Conservation (phyloP, 2,888 invertebrate species). For the Ophion slaviceki region DNA sequence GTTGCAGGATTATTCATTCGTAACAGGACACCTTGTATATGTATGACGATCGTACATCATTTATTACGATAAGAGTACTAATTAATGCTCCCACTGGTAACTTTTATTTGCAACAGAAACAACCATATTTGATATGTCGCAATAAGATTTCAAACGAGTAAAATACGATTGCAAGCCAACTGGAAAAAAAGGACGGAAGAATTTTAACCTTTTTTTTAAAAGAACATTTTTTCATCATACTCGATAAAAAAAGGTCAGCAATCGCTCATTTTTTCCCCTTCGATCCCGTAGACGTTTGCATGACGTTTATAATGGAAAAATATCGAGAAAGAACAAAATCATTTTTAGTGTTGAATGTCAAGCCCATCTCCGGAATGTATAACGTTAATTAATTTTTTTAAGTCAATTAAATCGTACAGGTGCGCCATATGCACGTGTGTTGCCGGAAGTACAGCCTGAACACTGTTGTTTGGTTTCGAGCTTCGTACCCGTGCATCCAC, state of each 20-base stretch:
- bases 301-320: not conserved
- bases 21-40: no score
- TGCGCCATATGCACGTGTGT: constrained; percentile 19
- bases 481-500: not conserved
- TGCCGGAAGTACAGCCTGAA: constrained; percentile 29
- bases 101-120: not conserved
- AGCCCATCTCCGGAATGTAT: not conserved
- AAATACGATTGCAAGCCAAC: not conserved
- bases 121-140: not conserved
- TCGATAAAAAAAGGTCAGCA: no score
- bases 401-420: not conserved
- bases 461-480: constrained; percentile 2
- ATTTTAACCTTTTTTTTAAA: no score
- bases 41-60: not conserved
- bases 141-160: not conserved
- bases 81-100: not conserved
- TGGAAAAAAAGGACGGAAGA: no score
- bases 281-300: no score
- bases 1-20: no score
- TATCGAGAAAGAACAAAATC: not conserved
- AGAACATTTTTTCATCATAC: no score
- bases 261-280: no score
- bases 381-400: no score
- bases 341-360: not conserved
- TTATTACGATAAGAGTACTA: not conserved